Evolutionary conservation across 1,140 invertebrate genomes (phyloP).

Genomic region (Sarcophaga peregrina): DNA sequence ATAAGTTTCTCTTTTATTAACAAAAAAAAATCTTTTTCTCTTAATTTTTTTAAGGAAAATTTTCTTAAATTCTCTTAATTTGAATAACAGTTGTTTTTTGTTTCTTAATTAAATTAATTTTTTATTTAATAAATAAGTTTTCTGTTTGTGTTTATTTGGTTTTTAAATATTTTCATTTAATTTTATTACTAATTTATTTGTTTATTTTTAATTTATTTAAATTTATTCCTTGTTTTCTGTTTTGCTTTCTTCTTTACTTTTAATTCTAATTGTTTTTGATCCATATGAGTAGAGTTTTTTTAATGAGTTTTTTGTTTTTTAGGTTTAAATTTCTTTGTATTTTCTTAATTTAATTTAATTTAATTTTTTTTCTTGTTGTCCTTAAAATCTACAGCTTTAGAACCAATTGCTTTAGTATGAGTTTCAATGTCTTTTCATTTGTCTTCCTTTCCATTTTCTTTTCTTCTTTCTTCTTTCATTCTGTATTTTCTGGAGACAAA

Average conservation of each 20-base stretch:
- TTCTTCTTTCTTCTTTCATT: slow-evolving; percentile 1
- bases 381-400: slow-evolving; percentile 34
- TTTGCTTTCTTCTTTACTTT: neutral
- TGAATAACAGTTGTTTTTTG: slow-evolving; percentile 1
- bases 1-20: slow-evolving; percentile 27
- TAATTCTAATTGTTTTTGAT: slow-evolving; percentile 27
- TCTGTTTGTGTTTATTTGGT: neutral
- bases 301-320: slow-evolving; percentile 19
- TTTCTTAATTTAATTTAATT: neutral
- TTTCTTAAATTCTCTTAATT: slow-evolving; percentile 21
- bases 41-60: neutral
- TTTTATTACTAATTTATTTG: neutral
- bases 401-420: slow-evolving; percentile 40
- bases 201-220: slow-evolving; percentile 4
- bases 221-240: slow-evolving; percentile 25
- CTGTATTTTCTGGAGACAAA: neutral
- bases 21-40: neutral
- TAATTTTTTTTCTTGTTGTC: slow-evolving; percentile 15
- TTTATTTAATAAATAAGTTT: neutral
- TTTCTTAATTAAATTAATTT: neutral
- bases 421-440: neutral
- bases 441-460: slow-evolving; percentile 13
- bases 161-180: neutral
- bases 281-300: slow-evolving; percentile 24
- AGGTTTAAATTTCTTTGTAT: neutral